These are phyloP conservation scores for Peromyscus leucopus DNA, from an alignment of 2,113 vertebrate species.

Conservation along the genomic window DNA sequence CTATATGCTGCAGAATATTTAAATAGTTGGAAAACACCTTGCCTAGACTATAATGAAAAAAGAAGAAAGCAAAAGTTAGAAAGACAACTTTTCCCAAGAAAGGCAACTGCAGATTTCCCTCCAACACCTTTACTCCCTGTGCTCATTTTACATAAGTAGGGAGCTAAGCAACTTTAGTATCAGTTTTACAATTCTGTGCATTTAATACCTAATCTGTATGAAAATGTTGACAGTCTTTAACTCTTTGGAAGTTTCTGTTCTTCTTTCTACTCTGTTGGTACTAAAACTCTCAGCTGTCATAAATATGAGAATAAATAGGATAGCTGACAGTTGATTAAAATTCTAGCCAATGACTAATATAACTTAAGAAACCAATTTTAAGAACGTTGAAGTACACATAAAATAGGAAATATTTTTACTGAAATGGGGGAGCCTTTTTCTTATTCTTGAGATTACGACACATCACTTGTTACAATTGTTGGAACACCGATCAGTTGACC, in stretches of 20 bases:
- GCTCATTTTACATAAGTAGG: neutral
- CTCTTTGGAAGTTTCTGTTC: neutral
- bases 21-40: neutral
- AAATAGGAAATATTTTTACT: slow-evolving; percentile 15
- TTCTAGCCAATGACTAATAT: neutral
- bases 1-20: neutral
- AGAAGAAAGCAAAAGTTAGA: neutral
- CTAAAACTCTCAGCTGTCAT: neutral
- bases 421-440: slow-evolving; percentile 6
- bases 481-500: slow-evolving; percentile 3
- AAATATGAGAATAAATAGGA: neutral
- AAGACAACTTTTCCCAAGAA: neutral
- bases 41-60: neutral
- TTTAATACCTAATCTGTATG: neutral
- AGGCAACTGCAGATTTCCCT: neutral
- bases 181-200: neutral
- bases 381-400: neutral
- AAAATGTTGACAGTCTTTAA: neutral
- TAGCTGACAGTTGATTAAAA: neutral
- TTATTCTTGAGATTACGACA: neutral
- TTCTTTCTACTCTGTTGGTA: neutral
- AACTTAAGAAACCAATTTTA: neutral
- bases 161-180: neutral
- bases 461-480: slow-evolving; percentile 36
- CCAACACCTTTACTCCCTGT: neutral